Percentiles rank a stretch among this genome's conserved stretches.
Evolutionary conservation across 2,888 invertebrate genomes (phyloP).

Genomic region (Stenotaenia linearis): DNA sequence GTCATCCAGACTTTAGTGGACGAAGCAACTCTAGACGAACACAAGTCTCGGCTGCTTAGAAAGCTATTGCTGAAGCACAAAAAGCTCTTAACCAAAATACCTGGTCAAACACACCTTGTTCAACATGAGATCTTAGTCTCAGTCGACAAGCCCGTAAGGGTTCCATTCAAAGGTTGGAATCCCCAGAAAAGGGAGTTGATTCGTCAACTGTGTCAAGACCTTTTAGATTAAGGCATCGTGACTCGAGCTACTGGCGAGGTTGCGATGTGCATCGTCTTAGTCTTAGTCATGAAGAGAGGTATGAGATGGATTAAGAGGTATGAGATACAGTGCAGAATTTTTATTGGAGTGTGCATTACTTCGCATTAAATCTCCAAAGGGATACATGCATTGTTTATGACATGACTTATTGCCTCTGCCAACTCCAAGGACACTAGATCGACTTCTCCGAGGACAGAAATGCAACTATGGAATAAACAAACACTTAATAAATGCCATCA

Average conservation of each 20-base stretch:
- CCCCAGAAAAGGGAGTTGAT: not conserved
- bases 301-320: no score
- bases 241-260: not conserved
- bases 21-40: no score
- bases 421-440: not conserved
- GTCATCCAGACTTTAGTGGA: no score
- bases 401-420: not conserved
- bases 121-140: not conserved
- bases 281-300: no score
- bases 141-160: not conserved
- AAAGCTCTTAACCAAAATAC: not conserved
- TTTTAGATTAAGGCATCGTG: not conserved
- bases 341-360: not conserved
- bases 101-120: not conserved
- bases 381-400: not conserved
- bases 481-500: not conserved
- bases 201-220: not conserved
- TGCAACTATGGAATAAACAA: constrained; percentile 1
- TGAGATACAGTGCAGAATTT: not conserved
- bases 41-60: no score
- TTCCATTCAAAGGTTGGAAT: not conserved
- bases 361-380: not conserved
- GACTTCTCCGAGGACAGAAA: not conserved
- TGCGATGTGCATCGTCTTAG: not conserved
- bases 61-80: no score